phyloP scores from a whole-genome alignment of 2,113 vertebrate genomes.

The Onychostoma macrolepis region DNA sequence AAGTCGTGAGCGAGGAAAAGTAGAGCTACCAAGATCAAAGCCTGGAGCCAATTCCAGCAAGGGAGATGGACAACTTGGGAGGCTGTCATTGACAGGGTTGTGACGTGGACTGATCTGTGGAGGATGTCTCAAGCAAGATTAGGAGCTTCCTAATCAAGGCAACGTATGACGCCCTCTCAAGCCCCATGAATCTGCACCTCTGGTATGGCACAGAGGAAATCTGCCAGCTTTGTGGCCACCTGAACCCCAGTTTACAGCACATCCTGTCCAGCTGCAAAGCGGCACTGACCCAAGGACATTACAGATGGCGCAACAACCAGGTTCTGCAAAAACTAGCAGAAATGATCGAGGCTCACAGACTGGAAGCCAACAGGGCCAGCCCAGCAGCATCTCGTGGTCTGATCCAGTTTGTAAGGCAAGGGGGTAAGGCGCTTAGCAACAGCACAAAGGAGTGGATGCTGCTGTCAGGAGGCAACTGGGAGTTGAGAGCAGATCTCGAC shows the following conservation, averaged over 20 bases:
- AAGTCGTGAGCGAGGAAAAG: background rate
- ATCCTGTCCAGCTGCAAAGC: background rate
- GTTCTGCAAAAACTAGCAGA: constrained; percentile 20
- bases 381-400: background rate
- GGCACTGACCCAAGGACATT: background rate
- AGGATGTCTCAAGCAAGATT: background rate
- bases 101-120: background rate
- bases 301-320: background rate
- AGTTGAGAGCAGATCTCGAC: too few relatives aligned
- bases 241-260: background rate
- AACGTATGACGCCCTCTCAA: constrained; percentile 27
- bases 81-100: background rate
- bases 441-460: too few relatives aligned
- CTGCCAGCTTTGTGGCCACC: background rate
- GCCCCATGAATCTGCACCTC: background rate
- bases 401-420: background rate
- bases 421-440: background rate
- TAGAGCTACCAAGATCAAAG: background rate
- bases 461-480: too few relatives aligned
- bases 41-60: too few relatives aligned
- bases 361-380: background rate
- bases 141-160: constrained; percentile 8
- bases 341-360: background rate
- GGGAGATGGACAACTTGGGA: background rate
- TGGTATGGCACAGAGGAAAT: constrained; percentile 28